Base-by-base conservation (phyloP, 2,888 invertebrate genomes). In the Boloria selene region DNA sequence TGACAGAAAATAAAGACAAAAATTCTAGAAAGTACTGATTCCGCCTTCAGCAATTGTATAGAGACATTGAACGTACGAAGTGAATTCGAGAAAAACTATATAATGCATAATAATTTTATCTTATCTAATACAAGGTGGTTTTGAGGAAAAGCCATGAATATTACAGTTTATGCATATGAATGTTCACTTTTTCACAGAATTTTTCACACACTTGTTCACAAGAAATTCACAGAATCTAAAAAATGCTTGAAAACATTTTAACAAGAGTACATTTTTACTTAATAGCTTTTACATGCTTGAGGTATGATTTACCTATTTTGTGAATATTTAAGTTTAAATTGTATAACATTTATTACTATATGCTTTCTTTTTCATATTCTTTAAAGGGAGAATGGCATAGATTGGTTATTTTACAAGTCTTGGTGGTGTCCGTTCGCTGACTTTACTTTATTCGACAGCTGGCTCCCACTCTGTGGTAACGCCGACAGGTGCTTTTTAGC, bases 401-500 rank as follows among this genome's bases (percentile, higher is more conserved):
- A 18, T 45, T 22, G 45, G 56, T n/a, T 56, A 56, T 56, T 22
- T 22, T 56, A 56, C 45, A 45, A 56, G 22, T 22, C 22, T 44
- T n/a, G 56, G 44, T 22, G n/a, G 56, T 45, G 56, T 45, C 55
- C 18, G 55, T 18, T 7, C 14, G 17, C 54, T 42, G 17, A 55
- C 54, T 18, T 44, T 42, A 44, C 18, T 17, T 4, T 4, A 44
- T 44, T n/a, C 56, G 56, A 45, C 56, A 56, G 56, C 45, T 26
- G 56, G 13, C 13, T 13, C 4, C 45, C 22, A 22, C 5, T 56
- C 55, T 45, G 55, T 56, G 44, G 55, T 45, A 18, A 22, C 44
- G 44, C 44, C 44, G 56, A 45, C 56, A 56, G 56, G 45, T 56
- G 56, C 45, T 45, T 22, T 56, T 56, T 45, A 56, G 44, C 31